Conservation (phyloP, 2,113 vertebrate genomes). For the Megaleporinus macrocephalus region DNA sequence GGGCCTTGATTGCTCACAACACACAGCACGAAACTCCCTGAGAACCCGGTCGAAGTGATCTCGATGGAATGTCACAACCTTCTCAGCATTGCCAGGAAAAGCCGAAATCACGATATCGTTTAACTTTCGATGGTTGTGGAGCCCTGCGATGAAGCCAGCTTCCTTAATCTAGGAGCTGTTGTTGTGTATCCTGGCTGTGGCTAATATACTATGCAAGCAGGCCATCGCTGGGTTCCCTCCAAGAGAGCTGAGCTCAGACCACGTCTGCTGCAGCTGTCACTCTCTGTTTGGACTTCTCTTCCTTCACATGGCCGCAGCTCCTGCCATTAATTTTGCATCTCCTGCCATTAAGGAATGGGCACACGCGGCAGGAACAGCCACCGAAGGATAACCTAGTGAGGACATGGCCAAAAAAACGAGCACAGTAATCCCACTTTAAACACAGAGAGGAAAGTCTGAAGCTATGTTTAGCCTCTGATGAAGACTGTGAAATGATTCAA, state of each 20-base stretch:
- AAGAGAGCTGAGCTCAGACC: conserved; percentile 21
- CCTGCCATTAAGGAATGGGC: conserved; percentile 49
- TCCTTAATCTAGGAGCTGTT: neutral
- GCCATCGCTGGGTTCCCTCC: neutral
- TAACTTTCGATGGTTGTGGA: no score
- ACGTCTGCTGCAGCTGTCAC: conserved; percentile 42
- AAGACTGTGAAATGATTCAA: neutral
- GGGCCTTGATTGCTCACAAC: no score
- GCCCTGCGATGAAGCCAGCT: neutral
- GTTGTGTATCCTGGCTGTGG: neutral
- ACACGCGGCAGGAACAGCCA: conserved; percentile 19
- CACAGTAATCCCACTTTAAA: conserved; percentile 1
- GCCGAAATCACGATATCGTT: no score
- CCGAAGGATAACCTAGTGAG: conserved; percentile 10
- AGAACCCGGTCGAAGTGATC: no score
- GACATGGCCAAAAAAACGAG: conserved; percentile 8
- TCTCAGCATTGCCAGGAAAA: no score
- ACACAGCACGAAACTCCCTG: no score
- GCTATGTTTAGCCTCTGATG: neutral
- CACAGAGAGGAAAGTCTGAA: neutral
- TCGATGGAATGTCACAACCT: no score
- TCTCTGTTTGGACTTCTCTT: conserved; percentile 38
- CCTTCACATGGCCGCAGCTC: conserved; percentile 31
- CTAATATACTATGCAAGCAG: neutral
- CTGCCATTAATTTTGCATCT: conserved; percentile 57